A percentile compares a stretch with the other conserved stretches of the same genome.
Evolutionary conservation across 2,113 vertebrate genomes (phyloP).

Genomic region (Limnothrissa miodon): DNA sequence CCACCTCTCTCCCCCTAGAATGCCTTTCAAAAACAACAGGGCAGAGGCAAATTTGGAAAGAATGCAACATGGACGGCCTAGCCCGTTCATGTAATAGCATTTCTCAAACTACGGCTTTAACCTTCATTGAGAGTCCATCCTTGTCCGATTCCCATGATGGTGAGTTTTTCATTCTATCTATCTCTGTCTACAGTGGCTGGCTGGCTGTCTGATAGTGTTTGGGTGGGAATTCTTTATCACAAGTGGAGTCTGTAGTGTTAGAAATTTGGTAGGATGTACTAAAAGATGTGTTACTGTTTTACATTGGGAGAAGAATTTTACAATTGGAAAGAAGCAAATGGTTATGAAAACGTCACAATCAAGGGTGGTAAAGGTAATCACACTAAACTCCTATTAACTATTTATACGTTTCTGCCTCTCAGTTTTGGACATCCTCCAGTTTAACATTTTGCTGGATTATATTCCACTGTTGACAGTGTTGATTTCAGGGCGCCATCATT

Average conservation of each 20-base stretch:
- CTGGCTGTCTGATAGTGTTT: neutral
- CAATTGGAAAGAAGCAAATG: neutral
- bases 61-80: neutral
- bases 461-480: neutral
- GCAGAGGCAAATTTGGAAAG: too few relatives aligned
- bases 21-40: slow-evolving; percentile 30
- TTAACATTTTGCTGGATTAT: neutral
- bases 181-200: neutral
- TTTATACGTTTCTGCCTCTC: too few relatives aligned
- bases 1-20: slow-evolving; percentile 23
- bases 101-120: slow-evolving; percentile 14
- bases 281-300: neutral
- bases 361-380: too few relatives aligned
- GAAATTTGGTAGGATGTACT: neutral
- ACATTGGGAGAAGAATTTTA: neutral
- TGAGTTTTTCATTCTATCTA: slow-evolving; percentile 2
- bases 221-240: neutral
- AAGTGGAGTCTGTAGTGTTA: neutral
- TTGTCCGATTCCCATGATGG: slow-evolving; percentile 19
- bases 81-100: neutral
- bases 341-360: too few relatives aligned
- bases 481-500: too few relatives aligned
- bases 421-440: neutral
- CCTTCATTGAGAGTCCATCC: slow-evolving; percentile 7
- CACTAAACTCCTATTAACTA: too few relatives aligned